phyloP scores from a whole-genome alignment of 2,113 vertebrate species.

The Hippocampus abdominalis region DNA sequence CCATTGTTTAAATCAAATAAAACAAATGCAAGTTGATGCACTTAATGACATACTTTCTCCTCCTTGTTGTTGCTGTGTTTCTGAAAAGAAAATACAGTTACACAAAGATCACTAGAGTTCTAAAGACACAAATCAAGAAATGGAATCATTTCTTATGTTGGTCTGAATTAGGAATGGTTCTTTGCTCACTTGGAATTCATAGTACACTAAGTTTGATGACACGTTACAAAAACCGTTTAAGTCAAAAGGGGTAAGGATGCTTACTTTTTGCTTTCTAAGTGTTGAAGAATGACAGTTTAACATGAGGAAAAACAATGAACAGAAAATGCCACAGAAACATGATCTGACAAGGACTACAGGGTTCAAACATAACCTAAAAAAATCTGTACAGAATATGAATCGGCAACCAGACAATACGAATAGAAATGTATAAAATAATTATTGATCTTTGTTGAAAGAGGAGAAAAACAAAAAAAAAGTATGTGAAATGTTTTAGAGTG shows the following conservation, averaged over 20 bases:
- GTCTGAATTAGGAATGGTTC: constrained; percentile 12
- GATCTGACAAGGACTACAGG: background rate
- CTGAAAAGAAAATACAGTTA: constrained; percentile 78
- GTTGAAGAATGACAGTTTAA: constrained; percentile 17
- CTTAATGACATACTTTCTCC: constrained; percentile 74
- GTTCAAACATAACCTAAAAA: background rate
- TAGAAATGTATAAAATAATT: background rate
- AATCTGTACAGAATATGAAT: background rate
- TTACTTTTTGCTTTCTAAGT: background rate
- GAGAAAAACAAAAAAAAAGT: background rate
- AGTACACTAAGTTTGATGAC: background rate
- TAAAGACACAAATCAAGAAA: constrained; percentile 50
- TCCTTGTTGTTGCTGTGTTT: constrained; percentile 75
- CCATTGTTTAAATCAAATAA: constrained; percentile 54
- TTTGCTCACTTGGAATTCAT: constrained; percentile 29
- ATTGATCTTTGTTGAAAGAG: background rate
- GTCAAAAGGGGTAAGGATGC: background rate
- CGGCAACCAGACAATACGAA: background rate
- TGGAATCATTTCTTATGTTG: constrained; percentile 42
- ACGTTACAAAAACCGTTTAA: background rate
- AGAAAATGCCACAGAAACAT: background rate
- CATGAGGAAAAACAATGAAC: constrained; percentile 16
- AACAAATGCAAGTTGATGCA: constrained; percentile 61
- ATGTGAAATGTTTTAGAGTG: background rate
- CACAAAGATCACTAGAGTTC: constrained; percentile 60